A percentile compares a stretch with the other conserved stretches of the same genome.
These are phyloP conservation scores for Montipora capitata DNA, from an alignment of 92 coral and sea anemone genomes.

Conservation along the genomic window DNA sequence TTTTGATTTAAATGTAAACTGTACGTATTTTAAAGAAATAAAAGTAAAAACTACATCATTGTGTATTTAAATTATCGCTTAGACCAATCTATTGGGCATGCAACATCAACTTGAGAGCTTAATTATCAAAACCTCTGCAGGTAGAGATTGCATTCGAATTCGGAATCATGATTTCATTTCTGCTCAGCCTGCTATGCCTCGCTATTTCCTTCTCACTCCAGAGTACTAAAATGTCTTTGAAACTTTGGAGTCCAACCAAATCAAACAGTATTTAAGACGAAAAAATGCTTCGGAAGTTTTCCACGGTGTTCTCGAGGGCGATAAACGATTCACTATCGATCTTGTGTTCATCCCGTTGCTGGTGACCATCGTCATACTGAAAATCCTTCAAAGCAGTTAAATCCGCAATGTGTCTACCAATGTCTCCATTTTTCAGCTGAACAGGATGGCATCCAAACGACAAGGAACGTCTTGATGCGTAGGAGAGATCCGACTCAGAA, in stretches of 20 bases:
- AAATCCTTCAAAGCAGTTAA: constrained; percentile 4
- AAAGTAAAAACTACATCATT: no score
- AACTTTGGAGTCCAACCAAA: not conserved
- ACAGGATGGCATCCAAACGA: not conserved
- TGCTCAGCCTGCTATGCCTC: no score
- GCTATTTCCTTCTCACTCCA: no score
- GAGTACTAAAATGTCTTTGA: not conserved
- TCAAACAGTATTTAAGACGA: not conserved
- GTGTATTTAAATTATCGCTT: no score
- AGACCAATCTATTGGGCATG: no score
- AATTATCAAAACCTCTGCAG: no score
- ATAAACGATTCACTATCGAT: not conserved
- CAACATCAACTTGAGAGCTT: no score
- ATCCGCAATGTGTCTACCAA: not conserved
- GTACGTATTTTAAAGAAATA: no score
- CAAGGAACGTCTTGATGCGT: not conserved
- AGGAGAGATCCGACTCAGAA: not conserved
- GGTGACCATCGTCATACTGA: not conserved
- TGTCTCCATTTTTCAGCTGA: not conserved
- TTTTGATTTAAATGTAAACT: no score
- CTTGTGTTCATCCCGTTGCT: not conserved
- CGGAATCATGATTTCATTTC: no score
- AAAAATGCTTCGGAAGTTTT: not conserved
- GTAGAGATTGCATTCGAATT: no score
- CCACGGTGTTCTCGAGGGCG: constrained; percentile 34